Evolutionary conservation across 2,797 vertebrate species (phyloP), one percentile per base, ranked within the genome.

Genomic region (Myripristis murdjan): DNA sequence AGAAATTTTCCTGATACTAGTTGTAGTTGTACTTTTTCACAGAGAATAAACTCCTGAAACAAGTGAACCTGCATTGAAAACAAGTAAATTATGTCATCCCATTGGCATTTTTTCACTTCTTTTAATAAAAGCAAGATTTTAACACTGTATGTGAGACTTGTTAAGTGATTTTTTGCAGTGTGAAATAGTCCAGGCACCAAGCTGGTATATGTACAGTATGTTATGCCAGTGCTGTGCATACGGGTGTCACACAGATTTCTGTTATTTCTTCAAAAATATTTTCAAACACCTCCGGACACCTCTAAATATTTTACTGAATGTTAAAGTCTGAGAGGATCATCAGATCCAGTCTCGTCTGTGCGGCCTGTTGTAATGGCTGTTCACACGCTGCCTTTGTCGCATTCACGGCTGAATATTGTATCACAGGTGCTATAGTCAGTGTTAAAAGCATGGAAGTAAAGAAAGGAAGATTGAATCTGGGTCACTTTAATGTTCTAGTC

Each of bases 381-480:
- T 88, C 84, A 86, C 81, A 75, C 67, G 22, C 51, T 1, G 14
- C 79, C 85, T 70, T 78, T 85, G 75, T 88, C 86, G 82, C 84
- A 76, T 77, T 81, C 64, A 73, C 62, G 31, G 51, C 85, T 92
- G 90, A 91, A 92, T 92, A 91, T 89, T 88, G 87, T 65, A 90
- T 92, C 83, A 72, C 89, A 92, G 91, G 92, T 93, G 84, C 90
- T 72, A 55, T 12, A 56, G 79, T 87, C 72, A 1, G 87, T 84
- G 89, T 90, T 92, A 91, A 93, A 92, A 94, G 90, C 92, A 82
- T 69, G 72, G 65, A 67, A 85, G 89, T 79, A 80, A 61, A 81
- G 71, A 80, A 82, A 82, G 78, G 87, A 83, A 77, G 82, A 86
- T 84, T 84, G 84, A 93, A 95, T 95, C 94, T 95, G 94, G 94